These are phyloP conservation scores for Meloe dianella DNA, from an alignment of 2,888 invertebrate species.

Conservation along the genomic window DNA sequence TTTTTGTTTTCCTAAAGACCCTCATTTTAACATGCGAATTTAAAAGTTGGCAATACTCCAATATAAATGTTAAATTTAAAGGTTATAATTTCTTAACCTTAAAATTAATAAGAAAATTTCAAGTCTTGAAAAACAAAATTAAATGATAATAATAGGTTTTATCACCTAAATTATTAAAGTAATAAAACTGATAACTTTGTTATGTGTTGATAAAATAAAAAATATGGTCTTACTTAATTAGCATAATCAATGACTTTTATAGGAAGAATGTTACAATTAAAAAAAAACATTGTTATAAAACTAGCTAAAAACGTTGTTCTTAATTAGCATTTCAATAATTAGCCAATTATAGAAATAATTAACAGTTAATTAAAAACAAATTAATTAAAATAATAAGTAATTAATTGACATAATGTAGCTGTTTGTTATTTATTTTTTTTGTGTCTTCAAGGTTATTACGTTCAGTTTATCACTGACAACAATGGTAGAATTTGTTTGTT, in stretches of 20 bases:
- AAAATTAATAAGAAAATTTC: not conserved
- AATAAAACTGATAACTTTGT: not conserved
- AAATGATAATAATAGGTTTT: not conserved
- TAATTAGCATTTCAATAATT: not conserved
- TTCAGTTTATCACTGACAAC: not conserved
- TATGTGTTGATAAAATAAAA: not conserved
- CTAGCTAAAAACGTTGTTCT: not conserved
- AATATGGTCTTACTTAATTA: not conserved
- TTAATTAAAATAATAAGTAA: not conserved
- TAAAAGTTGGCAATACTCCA: not conserved
- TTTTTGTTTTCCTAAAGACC: not conserved
- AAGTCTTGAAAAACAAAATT: not conserved
- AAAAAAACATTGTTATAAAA: not conserved
- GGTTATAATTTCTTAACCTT: not conserved
- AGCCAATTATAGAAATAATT: not conserved
- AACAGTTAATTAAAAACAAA: constrained; percentile 6
- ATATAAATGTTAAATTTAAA: not conserved
- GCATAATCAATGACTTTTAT: not conserved
- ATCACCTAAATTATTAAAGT: not conserved
- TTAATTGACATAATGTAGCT: not conserved
- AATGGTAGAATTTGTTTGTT: not conserved
- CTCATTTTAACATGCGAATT: not conserved
- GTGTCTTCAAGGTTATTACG: not conserved
- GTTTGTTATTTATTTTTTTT: not conserved
- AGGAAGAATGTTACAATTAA: not conserved